These are phyloP conservation scores for Ellobius talpinus DNA, from an alignment of 2,113 vertebrate species.

Conservation along the genomic window DNA sequence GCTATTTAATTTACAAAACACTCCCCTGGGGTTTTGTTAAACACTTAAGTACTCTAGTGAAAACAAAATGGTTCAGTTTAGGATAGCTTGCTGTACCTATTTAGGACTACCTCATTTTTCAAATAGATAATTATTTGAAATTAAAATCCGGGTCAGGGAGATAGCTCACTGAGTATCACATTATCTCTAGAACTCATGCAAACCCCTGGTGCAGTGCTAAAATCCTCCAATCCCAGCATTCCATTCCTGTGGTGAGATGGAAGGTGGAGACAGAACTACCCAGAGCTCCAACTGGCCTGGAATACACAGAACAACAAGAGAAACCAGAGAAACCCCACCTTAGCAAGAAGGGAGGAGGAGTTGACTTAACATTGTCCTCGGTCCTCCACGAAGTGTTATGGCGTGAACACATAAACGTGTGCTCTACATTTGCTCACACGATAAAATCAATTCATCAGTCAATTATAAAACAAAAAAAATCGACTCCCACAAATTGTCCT, in stretches of 20 bases:
- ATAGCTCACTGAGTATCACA: not conserved
- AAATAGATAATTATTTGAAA: not conserved
- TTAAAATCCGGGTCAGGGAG: not conserved
- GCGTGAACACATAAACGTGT: too few relatives aligned
- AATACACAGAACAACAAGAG: not conserved
- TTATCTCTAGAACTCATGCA: not conserved
- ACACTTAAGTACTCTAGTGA: constrained; percentile 21
- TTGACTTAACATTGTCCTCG: not conserved
- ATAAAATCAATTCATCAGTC: not conserved
- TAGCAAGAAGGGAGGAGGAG: too few relatives aligned
- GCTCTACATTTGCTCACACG: not conserved
- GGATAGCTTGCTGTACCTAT: not conserved
- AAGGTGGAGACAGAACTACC: not conserved
- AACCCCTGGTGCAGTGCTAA: not conserved
- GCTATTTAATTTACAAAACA: constrained; percentile 37
- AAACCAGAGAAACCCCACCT: not conserved
- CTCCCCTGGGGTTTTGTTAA: not conserved
- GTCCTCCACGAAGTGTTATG: accelerated
- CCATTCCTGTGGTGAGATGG: not conserved
- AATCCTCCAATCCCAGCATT: not conserved
- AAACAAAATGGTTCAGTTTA: constrained; percentile 10
- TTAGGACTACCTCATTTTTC: not conserved
- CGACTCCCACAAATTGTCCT: not conserved
- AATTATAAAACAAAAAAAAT: not conserved
- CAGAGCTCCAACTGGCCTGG: not conserved